Evolutionary conservation across 2,888 invertebrate species (phyloP).

Genomic region (Ctenicera cuprea): DNA sequence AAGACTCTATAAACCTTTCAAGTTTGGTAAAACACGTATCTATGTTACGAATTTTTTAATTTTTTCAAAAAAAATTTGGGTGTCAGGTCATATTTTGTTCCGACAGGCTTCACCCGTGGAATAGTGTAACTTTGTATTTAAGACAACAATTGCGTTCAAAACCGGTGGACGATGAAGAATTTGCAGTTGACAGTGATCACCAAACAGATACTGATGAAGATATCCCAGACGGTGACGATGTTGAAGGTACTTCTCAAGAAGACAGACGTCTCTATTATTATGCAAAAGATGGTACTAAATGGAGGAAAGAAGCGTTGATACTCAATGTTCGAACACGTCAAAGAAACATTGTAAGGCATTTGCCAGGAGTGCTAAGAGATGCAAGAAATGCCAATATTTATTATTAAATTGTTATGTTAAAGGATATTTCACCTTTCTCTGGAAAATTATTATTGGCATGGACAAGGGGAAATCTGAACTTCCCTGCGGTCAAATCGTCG

Average conservation of each 20-base stretch:
- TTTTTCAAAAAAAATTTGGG: no score
- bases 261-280: no score
- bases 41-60: no score
- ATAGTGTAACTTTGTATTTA: no score
- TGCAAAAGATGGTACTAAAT: slow-evolving; percentile 23
- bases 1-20: no score
- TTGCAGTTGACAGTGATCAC: slow-evolving; percentile 11
- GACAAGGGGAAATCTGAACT: no score
- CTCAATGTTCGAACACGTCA: slow-evolving; percentile 15
- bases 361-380: slow-evolving; percentile 12
- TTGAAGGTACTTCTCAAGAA: not conserved
- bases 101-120: not conserved
- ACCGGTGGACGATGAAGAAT: not conserved
- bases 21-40: no score
- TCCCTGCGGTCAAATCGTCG: no score
- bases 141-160: no score
- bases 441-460: no score
- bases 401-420: no score
- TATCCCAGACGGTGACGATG: slow-evolving; percentile 7
- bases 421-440: no score
- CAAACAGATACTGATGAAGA: slow-evolving; percentile 12
- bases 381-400: slow-evolving; percentile 24
- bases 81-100: not conserved
- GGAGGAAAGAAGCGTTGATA: not conserved
- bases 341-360: slow-evolving; percentile 15